Conservation (phyloP, 2,888 invertebrate genomes). For the Malthinus flaveolus region DNA sequence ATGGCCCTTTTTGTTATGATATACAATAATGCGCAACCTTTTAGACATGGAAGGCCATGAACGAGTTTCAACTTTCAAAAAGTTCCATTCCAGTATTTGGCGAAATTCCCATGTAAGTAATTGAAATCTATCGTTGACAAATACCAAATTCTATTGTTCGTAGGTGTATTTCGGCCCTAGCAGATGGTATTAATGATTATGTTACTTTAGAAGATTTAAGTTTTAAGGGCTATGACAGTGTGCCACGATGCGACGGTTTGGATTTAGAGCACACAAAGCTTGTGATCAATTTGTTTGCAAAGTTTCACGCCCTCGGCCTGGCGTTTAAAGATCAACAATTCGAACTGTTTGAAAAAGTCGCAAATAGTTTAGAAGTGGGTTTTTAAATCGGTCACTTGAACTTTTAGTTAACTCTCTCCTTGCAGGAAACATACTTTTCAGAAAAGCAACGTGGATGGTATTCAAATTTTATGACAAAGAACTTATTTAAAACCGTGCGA, state of each 20-base stretch:
- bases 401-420: background rate
- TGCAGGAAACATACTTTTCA: slow-evolving; percentile 62
- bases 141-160: slow-evolving; percentile 7
- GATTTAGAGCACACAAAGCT: slow-evolving; percentile 43
- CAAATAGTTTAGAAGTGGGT: slow-evolving; percentile 40
- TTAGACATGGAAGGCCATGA: slow-evolving; percentile 54
- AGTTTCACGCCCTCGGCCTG: slow-evolving; percentile 55
- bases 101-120: slow-evolving; percentile 41
- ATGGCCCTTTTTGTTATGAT: background rate
- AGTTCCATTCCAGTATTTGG: slow-evolving; percentile 35
- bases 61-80: slow-evolving; percentile 50
- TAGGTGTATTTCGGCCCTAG: slow-evolving; percentile 46
- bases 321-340: slow-evolving; percentile 53
- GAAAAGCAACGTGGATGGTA: slow-evolving; percentile 63
- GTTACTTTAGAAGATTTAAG: slow-evolving; percentile 53
- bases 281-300: slow-evolving; percentile 51
- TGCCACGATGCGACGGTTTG: slow-evolving; percentile 45
- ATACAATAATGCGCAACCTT: slow-evolving; percentile 3
- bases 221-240: slow-evolving; percentile 45
- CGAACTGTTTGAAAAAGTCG: slow-evolving; percentile 45
- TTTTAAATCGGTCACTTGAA: background rate
- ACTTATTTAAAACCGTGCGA: slow-evolving; percentile 59
- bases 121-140: background rate
- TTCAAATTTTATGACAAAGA: slow-evolving; percentile 55
- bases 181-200: slow-evolving; percentile 54